Base-by-base conservation (phyloP, 37 sponge, comb jelly and placozoan species). In the Spongilla lacustris region DNA sequence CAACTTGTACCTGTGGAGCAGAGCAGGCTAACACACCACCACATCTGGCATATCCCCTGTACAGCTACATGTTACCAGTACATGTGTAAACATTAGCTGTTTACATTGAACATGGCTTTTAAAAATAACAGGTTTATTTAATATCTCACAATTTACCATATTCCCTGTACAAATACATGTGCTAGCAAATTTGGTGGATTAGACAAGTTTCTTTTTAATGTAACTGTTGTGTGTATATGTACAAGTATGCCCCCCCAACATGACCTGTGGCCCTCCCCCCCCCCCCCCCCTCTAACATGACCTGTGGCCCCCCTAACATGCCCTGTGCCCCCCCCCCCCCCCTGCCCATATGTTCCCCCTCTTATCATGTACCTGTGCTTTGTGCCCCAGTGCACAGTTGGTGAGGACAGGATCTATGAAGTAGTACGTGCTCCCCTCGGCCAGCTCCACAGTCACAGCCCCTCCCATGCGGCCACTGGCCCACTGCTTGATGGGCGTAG, bases 391-490 rank as follows among this genome's bases (percentile, higher is more conserved):
- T 1, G 36, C 36, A 77, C 95, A 94, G 80, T 84, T 77, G 4
- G 84, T 89, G 24, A 36, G 67, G 14, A 91, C 86, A 50, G 89
- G 49, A 36, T 91, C 92, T 25, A 94, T 81, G 79, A 94, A 94
- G 83, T 94, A 94, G 73, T 81, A 77, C 2, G 74, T 81, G 34
- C 41, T 69, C 23, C 91, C 89, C 22, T 10, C 27, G 3, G 73
- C 78, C 4, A 91, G 68, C 35, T 36, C 71, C 23, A 90, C 78
- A 0, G 35, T 50, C 11, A 79, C 73, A 10, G 21, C 50, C 4
- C 88, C 90, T 19, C 83, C 87, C 10, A 34, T 37, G 24, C 19
- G 32, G 12, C 27, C n/a, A 24, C 85, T 21, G 32, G 74, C 25
- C 82, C 91, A 85, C 69, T 71, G 73, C 58, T 58, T 50, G 8